Evolutionary conservation across 2,888 invertebrate genomes (phyloP).

Genomic region (Drosophila stalkeri): DNA sequence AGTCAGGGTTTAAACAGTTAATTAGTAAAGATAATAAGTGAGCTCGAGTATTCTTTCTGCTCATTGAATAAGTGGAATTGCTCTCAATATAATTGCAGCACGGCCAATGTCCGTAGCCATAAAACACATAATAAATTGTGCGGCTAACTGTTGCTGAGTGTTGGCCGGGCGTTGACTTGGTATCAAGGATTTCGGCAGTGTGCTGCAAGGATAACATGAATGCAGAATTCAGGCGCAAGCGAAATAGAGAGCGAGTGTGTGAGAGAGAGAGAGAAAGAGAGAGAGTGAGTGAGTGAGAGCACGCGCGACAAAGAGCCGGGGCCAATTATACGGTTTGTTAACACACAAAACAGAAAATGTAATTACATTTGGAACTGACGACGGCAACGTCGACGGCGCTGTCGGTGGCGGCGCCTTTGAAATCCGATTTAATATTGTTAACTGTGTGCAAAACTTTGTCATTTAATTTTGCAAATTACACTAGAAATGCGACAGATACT

Average conservation of each 20-base stretch:
- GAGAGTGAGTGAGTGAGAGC: background rate
- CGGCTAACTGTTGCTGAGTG: constrained; percentile 48
- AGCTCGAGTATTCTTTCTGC: constrained; percentile 4
- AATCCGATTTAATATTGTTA: constrained; percentile 81
- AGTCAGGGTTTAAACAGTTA: background rate
- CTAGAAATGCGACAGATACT: constrained; percentile 40
- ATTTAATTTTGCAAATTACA: constrained; percentile 74
- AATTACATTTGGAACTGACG: constrained; percentile 71
- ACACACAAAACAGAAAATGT: constrained; percentile 81
- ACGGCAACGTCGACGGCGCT: constrained; percentile 6
- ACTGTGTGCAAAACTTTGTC: constrained; percentile 80
- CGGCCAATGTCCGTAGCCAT: constrained; percentile 39
- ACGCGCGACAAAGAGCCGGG: constrained; percentile 56
- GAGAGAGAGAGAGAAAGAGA: background rate
- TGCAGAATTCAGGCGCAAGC: constrained; percentile 29
- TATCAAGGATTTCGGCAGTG: constrained; percentile 20
- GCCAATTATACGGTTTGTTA: constrained; percentile 80
- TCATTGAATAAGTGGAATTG: constrained; percentile 24
- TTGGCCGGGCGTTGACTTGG: background rate
- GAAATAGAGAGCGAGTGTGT: background rate
- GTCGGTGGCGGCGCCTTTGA: constrained; percentile 59
- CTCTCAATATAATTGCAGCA: constrained; percentile 48
- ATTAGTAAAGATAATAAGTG: background rate
- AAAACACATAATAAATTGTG: constrained; percentile 37
- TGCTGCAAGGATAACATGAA: constrained; percentile 25